Percentiles rank a stretch among this genome's conserved stretches.
Evolutionary conservation across 2,797 vertebrate genomes (phyloP).

Genomic region (Synaphobranchus kaupii): DNA sequence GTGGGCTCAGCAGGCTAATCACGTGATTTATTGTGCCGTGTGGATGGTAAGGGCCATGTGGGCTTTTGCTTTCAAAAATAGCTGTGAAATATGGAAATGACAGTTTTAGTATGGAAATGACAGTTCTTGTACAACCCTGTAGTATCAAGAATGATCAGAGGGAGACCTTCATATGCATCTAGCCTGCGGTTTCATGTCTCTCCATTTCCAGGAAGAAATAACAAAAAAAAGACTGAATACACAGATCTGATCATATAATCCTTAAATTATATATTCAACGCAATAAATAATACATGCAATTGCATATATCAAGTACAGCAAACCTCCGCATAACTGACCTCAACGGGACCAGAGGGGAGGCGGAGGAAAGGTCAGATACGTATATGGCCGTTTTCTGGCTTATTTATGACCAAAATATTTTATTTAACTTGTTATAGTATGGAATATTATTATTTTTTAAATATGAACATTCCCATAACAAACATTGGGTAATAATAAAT

Average conservation of each 20-base stretch:
- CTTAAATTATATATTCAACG: neutral
- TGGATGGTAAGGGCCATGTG: neutral
- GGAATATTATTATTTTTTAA: too few relatives aligned
- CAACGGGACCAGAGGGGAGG: too few relatives aligned
- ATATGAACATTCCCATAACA: too few relatives aligned
- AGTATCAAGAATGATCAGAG: neutral
- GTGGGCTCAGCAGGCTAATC: neutral
- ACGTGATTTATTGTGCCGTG: neutral
- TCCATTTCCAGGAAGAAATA: neutral
- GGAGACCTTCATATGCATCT: neutral
- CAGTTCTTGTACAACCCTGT: neutral
- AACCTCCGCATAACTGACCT: too few relatives aligned
- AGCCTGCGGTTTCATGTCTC: neutral
- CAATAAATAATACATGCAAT: neutral
- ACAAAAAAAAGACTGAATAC: neutral
- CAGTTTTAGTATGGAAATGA: neutral
- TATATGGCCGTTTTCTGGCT: too few relatives aligned
- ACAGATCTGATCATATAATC: neutral
- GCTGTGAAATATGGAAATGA: neutral
- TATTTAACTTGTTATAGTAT: too few relatives aligned
- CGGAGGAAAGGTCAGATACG: too few relatives aligned
- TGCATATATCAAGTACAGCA: neutral
- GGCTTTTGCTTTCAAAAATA: neutral
- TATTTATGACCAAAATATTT: too few relatives aligned
- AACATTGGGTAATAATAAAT: too few relatives aligned